phyloP scores from a whole-genome alignment of 2,113 vertebrate species.

The Phyllopteryx taeniolatus region DNA sequence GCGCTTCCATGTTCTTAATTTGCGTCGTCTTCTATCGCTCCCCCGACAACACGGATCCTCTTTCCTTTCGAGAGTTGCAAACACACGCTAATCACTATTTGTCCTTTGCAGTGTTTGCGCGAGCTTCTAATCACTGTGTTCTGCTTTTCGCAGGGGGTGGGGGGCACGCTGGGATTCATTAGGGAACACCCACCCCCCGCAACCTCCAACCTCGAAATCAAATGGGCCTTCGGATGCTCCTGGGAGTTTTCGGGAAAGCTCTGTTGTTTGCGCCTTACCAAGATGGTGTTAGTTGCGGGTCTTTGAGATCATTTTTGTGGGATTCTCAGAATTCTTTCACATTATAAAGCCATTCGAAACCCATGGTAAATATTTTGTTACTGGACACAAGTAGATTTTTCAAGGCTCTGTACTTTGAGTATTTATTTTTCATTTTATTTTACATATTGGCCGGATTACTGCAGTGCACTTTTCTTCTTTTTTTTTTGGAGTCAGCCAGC shows the following conservation, averaged over 20 bases:
- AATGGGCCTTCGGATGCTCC: conserved; percentile 43
- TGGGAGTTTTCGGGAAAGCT: conserved; percentile 42
- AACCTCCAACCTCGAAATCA: conserved; percentile 47
- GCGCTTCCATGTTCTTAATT: conserved; percentile 30
- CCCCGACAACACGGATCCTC: conserved; percentile 11
- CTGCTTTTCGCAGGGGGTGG: conserved; percentile 36
- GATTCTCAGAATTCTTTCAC: conserved; percentile 7
- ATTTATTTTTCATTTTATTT: not conserved
- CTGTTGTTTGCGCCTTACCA: conserved; percentile 60
- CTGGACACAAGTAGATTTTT: not conserved
- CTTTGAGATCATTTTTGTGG: conserved; percentile 49
- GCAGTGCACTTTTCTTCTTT: no score
- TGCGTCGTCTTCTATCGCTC: conserved; percentile 33
- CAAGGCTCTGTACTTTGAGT: not conserved
- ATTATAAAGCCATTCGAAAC: no score
- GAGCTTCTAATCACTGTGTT: conserved; percentile 67
- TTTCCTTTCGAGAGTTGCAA: conserved; percentile 52
- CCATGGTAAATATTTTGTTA: no score
- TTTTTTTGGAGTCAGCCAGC: not conserved
- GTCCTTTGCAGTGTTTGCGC: conserved; percentile 53
- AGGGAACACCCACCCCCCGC: conserved; percentile 31
- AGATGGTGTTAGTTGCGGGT: conserved; percentile 55
- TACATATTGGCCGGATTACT: not conserved
- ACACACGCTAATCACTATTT: conserved; percentile 66
- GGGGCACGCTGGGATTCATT: conserved; percentile 64